Percentiles rank a stretch among this genome's conserved stretches.
Evolutionary conservation across 1,140 invertebrate species (phyloP).

Genomic region (Drosophila aff.): DNA sequence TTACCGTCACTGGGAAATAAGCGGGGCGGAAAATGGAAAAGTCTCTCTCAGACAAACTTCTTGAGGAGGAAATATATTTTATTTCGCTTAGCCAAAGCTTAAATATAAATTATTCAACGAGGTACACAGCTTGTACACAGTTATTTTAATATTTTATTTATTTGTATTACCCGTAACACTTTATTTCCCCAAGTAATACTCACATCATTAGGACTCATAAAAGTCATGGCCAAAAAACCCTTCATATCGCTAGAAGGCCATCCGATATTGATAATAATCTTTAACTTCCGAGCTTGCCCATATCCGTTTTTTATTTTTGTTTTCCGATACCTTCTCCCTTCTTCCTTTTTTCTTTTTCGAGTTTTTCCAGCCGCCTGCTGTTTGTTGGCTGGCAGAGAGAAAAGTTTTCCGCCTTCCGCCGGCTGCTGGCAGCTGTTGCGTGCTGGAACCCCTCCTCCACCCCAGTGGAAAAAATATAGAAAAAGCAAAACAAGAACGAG

Average conservation of each 20-base stretch:
- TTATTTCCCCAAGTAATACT: neutral
- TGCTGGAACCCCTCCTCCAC: conserved; percentile 2
- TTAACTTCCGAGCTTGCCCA: conserved; percentile 16
- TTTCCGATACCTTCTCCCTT: conserved; percentile 7
- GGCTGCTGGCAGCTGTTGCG: conserved; percentile 53
- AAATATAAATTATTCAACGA: conserved; percentile 1
- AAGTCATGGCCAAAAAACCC: conserved; percentile 10
- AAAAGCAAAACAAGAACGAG: conserved; percentile 9
- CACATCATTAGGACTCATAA: conserved; percentile 19
- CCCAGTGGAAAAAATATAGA: neutral
- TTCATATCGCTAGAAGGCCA: conserved; percentile 8
- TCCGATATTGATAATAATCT: conserved; percentile 44
- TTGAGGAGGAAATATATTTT: neutral
- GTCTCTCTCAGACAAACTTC: neutral
- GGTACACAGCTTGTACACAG: neutral
- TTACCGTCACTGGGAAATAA: conserved; percentile 1
- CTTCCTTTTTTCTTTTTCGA: neutral
- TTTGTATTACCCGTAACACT: neutral
- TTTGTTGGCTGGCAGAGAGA: conserved; percentile 38
- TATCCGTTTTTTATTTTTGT: conserved; percentile 18
- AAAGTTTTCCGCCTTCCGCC: conserved; percentile 50
- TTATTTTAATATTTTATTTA: conserved; percentile 3
- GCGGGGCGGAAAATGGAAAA: conserved; percentile 25
- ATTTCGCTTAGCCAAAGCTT: neutral
- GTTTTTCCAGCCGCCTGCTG: conserved; percentile 37